A percentile compares a stretch with the other conserved stretches of the same genome.
Evolutionary conservation across 2,113 vertebrate species (phyloP).

Genomic region (Menura novaehollandiae): DNA sequence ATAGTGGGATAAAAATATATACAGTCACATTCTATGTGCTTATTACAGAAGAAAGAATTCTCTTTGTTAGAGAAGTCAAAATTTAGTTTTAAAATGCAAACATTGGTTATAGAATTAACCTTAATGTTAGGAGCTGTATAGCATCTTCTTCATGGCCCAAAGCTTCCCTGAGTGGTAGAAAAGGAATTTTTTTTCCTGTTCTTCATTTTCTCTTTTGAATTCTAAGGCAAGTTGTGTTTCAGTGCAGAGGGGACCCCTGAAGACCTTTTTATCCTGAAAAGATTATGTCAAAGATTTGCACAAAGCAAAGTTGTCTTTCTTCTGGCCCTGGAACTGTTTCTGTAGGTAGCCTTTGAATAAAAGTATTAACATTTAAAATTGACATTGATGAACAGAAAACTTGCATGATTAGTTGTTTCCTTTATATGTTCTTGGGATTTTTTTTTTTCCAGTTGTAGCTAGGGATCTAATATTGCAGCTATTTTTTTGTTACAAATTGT

Average conservation of each 20-base stretch:
- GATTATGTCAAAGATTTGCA: background rate
- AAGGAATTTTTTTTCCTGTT: background rate
- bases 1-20: background rate
- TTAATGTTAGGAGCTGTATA: background rate
- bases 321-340: background rate
- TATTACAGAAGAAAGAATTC: background rate
- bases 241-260: background rate
- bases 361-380: background rate
- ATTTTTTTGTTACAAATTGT: background rate
- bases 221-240: background rate
- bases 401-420: background rate
- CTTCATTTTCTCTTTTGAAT: background rate
- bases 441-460: background rate
- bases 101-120: background rate
- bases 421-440: background rate
- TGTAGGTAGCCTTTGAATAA: background rate
- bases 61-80: background rate
- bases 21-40: background rate
- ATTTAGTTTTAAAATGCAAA: background rate
- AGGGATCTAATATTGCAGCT: background rate
- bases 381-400: background rate
- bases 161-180: background rate
- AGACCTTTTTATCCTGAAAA: background rate
- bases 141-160: background rate
- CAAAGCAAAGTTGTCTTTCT: background rate